Base-by-base conservation (phyloP, 2,113 vertebrate genomes). In the Turnix velox region DNA sequence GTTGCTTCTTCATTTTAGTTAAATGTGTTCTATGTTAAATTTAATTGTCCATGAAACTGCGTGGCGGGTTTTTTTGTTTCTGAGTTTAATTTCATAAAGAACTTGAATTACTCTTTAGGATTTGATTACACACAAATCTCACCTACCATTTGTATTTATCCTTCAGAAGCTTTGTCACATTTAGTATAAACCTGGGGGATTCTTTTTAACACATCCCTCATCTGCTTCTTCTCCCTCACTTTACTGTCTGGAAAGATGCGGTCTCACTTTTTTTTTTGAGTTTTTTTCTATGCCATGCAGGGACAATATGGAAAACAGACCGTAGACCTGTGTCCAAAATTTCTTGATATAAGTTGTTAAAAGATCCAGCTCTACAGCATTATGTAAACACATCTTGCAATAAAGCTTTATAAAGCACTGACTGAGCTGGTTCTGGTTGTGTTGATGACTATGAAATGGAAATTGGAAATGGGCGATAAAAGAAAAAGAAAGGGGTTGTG, bases 341-440 rank as follows among this genome's bases (percentile, higher is more conserved):
- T 65, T 92, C 91, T 97, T 97, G 91, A 97, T 97, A 97, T 94
- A 91, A 74, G 90, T 96, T 96, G 94, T 82, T 97, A 74, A 96
- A 76, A 80, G 95, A 94, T 94, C 96, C 96, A 97, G 96, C 90
- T 97, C 96, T 97, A 94, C 95, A 93, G 88, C 96, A 33, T 96
- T 96, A 96, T 98, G 96, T 98, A 97, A 96, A 97, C 95, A 97
- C 97, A 96, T 95, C 96, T 96, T 97, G 94, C 97, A 98, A 97
- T 98, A 98, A 98, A 98, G 93, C 94, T 95, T 95, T 91, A 91
- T 96, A 96, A 96, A 97, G 95, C 96, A 96, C 77, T 63, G 35
- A 35, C 51, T 52, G 40, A 27, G 7, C 68, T 93, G 39, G 45
- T 73, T 81, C 39, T 66, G 37, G 7, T 92, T 94, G 93, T 87